phyloP scores from a whole-genome alignment of 2,888 invertebrate genomes.

The Conomelus anceps region DNA sequence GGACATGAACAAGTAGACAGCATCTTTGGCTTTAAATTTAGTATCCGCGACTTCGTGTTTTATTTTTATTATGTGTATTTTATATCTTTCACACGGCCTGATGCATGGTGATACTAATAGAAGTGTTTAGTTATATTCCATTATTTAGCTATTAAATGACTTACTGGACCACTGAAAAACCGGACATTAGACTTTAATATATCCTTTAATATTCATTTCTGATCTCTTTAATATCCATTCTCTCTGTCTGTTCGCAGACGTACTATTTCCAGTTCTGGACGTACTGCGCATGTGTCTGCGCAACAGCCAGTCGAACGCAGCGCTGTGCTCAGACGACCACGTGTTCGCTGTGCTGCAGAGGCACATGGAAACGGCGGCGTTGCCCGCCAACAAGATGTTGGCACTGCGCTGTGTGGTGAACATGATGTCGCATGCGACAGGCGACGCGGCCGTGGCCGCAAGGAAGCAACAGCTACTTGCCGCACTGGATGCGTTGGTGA shows the following conservation, averaged over 20 bases:
- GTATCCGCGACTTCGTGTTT: no score
- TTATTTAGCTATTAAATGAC: no score
- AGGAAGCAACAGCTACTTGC: conserved; percentile 52
- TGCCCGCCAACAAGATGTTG: conserved; percentile 66
- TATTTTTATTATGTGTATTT: no score
- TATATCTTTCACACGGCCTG: no score
- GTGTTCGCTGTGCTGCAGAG: conserved; percentile 33
- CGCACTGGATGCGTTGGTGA: conserved; percentile 40
- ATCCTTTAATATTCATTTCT: no score
- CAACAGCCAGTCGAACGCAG: conserved; percentile 54
- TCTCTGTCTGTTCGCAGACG: conserved; percentile 47
- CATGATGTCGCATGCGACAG: conserved; percentile 60
- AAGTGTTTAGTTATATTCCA: no score
- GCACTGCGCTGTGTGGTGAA: conserved; percentile 73
- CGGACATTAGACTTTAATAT: no score
- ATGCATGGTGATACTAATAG: no score
- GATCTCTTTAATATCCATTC: conserved; percentile 1
- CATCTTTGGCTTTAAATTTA: no score
- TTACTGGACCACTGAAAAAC: no score
- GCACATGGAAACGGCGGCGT: conserved; percentile 39
- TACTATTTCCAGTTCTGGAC: conserved; percentile 84
- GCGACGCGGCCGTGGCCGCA: conserved; percentile 51
- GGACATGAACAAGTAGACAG: no score
- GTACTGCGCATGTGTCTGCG: conserved; percentile 76
- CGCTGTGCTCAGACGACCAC: conserved; percentile 47